Evolutionary conservation across 2,797 vertebrate genomes (phyloP).

Genomic region (Glossophaga mutica): DNA sequence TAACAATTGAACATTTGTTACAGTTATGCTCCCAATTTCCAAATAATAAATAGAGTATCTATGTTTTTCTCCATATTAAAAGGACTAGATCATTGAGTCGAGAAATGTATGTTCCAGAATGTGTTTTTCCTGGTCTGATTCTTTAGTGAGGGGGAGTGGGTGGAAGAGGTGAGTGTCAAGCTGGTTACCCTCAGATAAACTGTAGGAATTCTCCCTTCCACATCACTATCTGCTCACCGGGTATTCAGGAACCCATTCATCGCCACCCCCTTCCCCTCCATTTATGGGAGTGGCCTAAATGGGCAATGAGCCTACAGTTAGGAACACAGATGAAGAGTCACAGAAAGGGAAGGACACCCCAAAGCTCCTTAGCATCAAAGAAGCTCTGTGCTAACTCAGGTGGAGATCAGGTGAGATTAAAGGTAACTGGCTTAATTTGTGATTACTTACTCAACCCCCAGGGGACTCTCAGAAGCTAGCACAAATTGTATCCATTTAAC

Average conservation of each 20-base stretch:
- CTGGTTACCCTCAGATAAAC: background rate
- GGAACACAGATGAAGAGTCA: background rate
- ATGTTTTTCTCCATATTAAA: background rate
- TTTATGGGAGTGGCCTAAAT: background rate
- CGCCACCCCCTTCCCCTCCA: background rate
- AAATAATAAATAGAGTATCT: background rate
- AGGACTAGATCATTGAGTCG: background rate
- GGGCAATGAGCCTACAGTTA: background rate
- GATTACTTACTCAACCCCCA: background rate
- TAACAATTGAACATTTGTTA: constrained; percentile 15
- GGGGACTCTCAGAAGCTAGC: background rate
- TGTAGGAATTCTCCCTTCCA: background rate
- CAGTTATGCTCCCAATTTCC: background rate
- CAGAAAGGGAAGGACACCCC: background rate
- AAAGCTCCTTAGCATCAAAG: background rate
- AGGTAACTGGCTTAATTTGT: background rate
- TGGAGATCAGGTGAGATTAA: background rate
- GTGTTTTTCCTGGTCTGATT: background rate
- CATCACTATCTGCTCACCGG: background rate
- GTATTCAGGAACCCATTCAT: background rate
- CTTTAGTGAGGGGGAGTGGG: background rate
- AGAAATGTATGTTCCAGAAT: background rate
- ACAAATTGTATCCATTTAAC: background rate
- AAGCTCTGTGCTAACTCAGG: background rate
- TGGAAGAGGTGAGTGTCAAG: background rate